Conservation (phyloP, 64 coral and sea anemone genomes). For the Montipora sp. region DNA sequence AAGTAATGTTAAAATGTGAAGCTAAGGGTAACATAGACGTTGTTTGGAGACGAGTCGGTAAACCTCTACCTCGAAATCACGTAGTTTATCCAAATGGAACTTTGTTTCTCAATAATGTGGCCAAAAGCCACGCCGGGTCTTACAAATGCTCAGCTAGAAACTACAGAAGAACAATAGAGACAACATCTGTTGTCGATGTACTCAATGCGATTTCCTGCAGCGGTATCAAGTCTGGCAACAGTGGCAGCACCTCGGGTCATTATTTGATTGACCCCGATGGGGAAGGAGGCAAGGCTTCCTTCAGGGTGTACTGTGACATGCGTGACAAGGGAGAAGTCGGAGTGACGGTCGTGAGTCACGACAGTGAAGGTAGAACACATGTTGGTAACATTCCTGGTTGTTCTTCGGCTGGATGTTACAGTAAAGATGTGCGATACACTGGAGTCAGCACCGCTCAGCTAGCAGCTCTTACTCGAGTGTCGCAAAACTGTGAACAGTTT, state of each 20-base stretch:
- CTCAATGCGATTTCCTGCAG: neutral
- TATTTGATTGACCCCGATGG: slow-evolving; percentile 27
- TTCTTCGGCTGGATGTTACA: neutral
- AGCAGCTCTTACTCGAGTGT: slow-evolving; percentile 15
- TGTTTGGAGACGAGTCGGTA: neutral
- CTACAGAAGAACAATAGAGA: neutral
- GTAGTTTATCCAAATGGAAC: slow-evolving; percentile 34
- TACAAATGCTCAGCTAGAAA: slow-evolving; percentile 21
- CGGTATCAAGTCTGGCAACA: neutral
- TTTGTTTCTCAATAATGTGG: slow-evolving; percentile 1
- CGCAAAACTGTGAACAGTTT: slow-evolving; percentile 63
- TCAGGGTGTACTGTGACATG: slow-evolving; percentile 26
- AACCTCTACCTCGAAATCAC: slow-evolving; percentile 13
- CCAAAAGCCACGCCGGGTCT: slow-evolving; percentile 2
- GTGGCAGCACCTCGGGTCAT: neutral
- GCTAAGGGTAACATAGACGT: neutral
- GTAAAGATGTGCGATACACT: slow-evolving; percentile 33
- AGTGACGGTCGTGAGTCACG: slow-evolving; percentile 24
- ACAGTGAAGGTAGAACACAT: slow-evolving; percentile 30
- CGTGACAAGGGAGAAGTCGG: slow-evolving; percentile 20
- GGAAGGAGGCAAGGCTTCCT: neutral
- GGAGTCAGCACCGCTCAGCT: slow-evolving; percentile 45
- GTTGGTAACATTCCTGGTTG: slow-evolving; percentile 21
- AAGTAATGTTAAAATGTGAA: neutral
- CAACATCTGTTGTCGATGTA: neutral